These are phyloP conservation scores for Solea senegalensis DNA, from an alignment of 2,113 vertebrate genomes.

Conservation along the genomic window DNA sequence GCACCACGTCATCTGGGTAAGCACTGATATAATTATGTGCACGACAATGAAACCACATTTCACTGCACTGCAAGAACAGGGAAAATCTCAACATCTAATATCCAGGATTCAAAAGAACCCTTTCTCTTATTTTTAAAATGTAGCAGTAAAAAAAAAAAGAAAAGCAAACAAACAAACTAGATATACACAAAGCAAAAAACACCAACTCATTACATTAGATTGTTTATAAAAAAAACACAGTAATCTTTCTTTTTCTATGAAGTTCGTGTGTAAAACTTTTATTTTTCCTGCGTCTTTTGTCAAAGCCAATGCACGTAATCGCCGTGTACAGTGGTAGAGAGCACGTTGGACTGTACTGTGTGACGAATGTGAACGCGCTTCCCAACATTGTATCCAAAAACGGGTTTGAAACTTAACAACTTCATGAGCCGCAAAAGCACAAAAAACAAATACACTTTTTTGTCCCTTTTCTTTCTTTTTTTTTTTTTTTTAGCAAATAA, in stretches of 20 bases:
- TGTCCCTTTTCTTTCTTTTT: conserved; percentile 43
- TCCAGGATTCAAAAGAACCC: conserved; percentile 36
- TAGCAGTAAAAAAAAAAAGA: conserved; percentile 39
- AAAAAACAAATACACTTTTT: conserved; percentile 35
- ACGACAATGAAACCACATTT: conserved; percentile 70
- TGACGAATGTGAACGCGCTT: conserved; percentile 30
- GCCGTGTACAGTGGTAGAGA: conserved; percentile 25
- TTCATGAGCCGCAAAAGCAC: conserved; percentile 47
- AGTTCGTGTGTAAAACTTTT: conserved; percentile 24
- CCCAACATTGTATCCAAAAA: conserved; percentile 30
- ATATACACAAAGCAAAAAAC: conserved; percentile 66
- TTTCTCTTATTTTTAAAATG: conserved; percentile 44
- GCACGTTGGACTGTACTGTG: conserved; percentile 9
- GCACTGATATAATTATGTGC: conserved; percentile 71
- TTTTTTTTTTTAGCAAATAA: conserved; percentile 75
- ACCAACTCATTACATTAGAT: conserved; percentile 45
- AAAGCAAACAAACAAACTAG: conserved; percentile 39
- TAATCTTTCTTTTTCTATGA: conserved; percentile 33
- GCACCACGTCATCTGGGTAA: conserved; percentile 76
- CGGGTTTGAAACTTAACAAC: conserved; percentile 38
- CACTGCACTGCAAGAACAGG: conserved; percentile 61
- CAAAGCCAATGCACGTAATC: conserved; percentile 23
- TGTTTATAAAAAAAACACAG: conserved; percentile 27
- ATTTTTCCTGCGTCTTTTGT: conserved; percentile 58
- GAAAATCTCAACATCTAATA: conserved; percentile 26